Conservation (phyloP, 1,140 invertebrate genomes). For the Anoplolepis gracilipes region DNA sequence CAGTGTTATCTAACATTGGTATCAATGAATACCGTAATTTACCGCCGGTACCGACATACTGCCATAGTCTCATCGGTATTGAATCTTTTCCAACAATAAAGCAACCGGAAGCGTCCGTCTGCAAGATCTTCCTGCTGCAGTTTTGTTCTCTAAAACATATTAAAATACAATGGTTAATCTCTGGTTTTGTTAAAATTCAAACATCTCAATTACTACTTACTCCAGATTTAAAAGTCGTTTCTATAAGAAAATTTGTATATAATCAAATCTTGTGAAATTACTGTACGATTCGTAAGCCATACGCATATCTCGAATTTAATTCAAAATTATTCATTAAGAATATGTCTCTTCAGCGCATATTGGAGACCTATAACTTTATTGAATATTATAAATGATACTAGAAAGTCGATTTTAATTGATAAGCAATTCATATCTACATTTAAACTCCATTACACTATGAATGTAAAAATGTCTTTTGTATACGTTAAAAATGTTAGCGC, state of each 20-base stretch:
- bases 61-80: conserved; percentile 58
- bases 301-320: background rate
- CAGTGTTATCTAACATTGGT: background rate
- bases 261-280: background rate
- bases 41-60: conserved; percentile 49
- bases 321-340: background rate
- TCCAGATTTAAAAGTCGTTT: conserved; percentile 67
- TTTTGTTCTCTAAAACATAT: conserved; percentile 69
- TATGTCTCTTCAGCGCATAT: background rate
- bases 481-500: background rate
- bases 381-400: background rate
- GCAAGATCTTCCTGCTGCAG: conserved; percentile 40
- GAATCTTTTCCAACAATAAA: conserved; percentile 60
- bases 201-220: conserved; percentile 75
- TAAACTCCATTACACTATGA: background rate
- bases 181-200: conserved; percentile 10
- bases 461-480: background rate
- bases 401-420: background rate
- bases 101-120: conserved; percentile 56
- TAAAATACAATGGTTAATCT: conserved; percentile 60
- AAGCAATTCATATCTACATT: background rate
- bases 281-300: background rate
- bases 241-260: conserved; percentile 54
- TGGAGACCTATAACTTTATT: conserved; percentile 2
- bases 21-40: conserved; percentile 61